Conservation (phyloP, 2,113 vertebrate species). For the Siniperca chuatsi region DNA sequence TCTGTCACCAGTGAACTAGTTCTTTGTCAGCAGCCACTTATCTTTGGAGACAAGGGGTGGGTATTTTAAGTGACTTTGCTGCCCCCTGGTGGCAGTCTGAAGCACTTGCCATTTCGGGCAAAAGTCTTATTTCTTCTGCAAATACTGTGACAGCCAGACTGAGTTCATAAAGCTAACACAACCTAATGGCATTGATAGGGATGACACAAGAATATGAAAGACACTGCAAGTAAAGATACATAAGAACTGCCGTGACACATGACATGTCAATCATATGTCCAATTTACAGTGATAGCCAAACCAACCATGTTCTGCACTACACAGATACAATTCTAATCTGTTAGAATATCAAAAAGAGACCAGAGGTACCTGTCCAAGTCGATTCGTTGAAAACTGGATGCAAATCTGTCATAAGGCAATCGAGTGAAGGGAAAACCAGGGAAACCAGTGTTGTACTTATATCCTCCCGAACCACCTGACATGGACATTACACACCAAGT, state of each 20-base stretch:
- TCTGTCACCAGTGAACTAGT: neutral
- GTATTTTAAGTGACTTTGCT: conserved; percentile 69
- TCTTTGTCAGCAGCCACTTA: neutral
- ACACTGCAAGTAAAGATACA: neutral
- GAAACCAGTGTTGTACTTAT: conserved; percentile 31
- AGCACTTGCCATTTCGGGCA: neutral
- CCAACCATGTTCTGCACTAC: neutral
- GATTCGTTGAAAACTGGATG: conserved; percentile 86
- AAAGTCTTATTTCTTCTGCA: neutral
- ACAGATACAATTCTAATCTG: neutral
- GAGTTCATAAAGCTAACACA: conserved; percentile 8
- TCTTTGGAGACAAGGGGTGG: neutral
- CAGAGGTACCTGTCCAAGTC: conserved; percentile 89
- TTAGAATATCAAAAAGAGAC: neutral
- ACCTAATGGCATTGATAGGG: neutral
- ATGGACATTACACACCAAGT: conserved; percentile 15
- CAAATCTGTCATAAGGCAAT: conserved; percentile 84
- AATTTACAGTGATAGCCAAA: neutral
- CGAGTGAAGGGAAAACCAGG: conserved; percentile 81
- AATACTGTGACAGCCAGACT: conserved; percentile 1
- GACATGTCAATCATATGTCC: neutral
- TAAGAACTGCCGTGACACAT: neutral
- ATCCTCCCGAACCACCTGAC: conserved; percentile 51
- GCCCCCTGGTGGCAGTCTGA: conserved; percentile 74
- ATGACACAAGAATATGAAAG: neutral